Base-by-base conservation (phyloP, 1,140 invertebrate species). In the Hetaerina americana region DNA sequence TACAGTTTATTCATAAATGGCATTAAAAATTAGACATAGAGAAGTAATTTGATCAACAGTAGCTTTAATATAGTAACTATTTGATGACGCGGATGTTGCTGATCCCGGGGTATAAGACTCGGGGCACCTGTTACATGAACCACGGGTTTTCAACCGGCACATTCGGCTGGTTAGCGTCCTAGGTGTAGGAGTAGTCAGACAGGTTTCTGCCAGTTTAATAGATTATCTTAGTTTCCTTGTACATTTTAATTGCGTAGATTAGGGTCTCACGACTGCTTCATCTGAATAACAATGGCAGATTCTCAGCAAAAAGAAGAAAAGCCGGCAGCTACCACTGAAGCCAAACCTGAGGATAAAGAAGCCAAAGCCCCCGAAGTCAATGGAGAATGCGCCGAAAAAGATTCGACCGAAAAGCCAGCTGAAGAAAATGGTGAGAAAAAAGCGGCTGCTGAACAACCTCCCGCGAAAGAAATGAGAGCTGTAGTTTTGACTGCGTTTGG, bases 401-500 rank as follows among this genome's bases (percentile, higher is more conserved):
- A 27, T 69, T 12, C 40, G 15, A 1, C 40, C 15, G 40, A 12
- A 2, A 12, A 57, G 40, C 40, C 15, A n/a, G 22, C 40, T 12
- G 83, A 83, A 71, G 83, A 84, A 79, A 84, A 85, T 75, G 83
- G 81, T 71, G 82, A 82, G 15, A 79, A 77, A 27, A 81, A 82
- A 57, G 83, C 80, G 73, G 76, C 77, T 5, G 80, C 78, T 71
- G 81, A 80, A 74, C 82, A 82, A 77, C 78, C 79, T 75, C 85
- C 88, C 72, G 85, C 85, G 29, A 91, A 92, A 81, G 90, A 93
- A 81, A 92, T 93, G 91, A 85, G 88, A 81, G 89, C 89, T 74
- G 87, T 95, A 73, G 89, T 93, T 73, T 84, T 94, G 71, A 90
- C 88, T 70, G 88, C 90, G 76, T 94, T 93, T 81, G 93, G 92